A percentile compares a stretch with the other conserved stretches of the same genome.
phyloP scores from a whole-genome alignment of 2,113 vertebrate species.

The Notothenia coriiceps region DNA sequence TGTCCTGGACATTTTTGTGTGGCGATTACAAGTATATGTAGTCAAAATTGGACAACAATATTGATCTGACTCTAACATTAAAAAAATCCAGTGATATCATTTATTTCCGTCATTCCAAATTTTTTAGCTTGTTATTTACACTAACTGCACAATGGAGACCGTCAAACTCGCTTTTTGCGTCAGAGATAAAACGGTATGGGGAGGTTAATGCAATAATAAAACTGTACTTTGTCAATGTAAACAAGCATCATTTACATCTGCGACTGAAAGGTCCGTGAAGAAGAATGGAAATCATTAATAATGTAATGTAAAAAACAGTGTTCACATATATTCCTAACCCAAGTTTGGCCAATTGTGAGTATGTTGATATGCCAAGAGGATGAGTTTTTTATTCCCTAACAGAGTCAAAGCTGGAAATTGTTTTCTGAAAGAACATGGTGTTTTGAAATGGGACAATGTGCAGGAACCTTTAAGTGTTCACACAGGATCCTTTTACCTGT shows the following conservation, averaged over 20 bases:
- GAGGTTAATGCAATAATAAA: too few species aligned
- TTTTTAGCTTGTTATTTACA: background rate
- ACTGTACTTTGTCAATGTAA: background rate
- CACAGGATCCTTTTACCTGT: slow-evolving; percentile 64
- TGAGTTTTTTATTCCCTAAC: slow-evolving; percentile 13
- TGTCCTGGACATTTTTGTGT: background rate
- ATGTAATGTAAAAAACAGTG: background rate
- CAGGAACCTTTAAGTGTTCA: slow-evolving; percentile 54
- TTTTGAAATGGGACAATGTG: slow-evolving; percentile 42
- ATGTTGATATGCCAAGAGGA: background rate
- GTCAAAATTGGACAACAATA: background rate
- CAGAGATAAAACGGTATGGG: background rate
- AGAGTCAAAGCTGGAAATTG: slow-evolving; percentile 10
- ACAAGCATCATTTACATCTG: slow-evolving; percentile 5
- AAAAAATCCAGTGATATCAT: background rate
- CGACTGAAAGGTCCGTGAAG: background rate
- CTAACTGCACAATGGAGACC: too few species aligned
- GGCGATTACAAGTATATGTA: background rate
- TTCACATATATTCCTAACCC: background rate
- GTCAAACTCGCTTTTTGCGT: background rate
- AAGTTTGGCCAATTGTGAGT: background rate
- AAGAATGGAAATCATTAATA: background rate
- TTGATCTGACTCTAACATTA: background rate
- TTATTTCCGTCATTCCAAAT: background rate
- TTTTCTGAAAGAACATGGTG: slow-evolving; percentile 14